Evolutionary conservation across 2,113 vertebrate species (phyloP).

Genomic region (Platanista minor): DNA sequence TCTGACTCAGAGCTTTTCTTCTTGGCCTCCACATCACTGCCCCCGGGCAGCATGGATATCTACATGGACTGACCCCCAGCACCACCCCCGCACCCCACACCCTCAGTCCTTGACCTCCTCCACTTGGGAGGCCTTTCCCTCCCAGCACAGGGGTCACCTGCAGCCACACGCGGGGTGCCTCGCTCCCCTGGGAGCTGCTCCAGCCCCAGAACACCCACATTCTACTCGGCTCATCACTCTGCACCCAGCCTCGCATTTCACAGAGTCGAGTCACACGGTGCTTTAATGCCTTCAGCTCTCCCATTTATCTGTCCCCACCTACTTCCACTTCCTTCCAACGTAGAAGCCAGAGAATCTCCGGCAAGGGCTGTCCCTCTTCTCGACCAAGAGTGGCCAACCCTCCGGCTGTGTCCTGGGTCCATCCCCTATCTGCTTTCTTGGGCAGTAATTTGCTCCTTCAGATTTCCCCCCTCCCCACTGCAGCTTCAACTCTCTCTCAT

Average conservation of each 20-base stretch:
- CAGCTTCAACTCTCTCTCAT: background rate
- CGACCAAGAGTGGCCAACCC: background rate
- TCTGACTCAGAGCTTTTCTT: background rate
- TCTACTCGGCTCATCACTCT: background rate
- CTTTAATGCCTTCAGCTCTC: background rate
- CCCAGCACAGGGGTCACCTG: background rate
- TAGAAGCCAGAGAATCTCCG: background rate
- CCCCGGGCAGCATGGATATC: background rate
- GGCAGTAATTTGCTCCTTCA: background rate
- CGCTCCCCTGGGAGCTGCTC: background rate
- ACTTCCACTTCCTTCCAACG: background rate
- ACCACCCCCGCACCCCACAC: background rate
- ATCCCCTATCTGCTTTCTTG: background rate
- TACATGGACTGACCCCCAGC: background rate
- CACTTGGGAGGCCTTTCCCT: background rate
- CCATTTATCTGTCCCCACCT: background rate
- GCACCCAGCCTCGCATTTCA: background rate
- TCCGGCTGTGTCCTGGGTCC: background rate
- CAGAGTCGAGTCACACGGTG: fast-evolving
- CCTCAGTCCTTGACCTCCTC: background rate
- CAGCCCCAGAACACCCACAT: background rate
- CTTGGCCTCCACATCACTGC: background rate
- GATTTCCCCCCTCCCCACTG: background rate
- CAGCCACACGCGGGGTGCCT: background rate
- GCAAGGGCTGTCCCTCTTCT: background rate